Conservation (phyloP, 2,113 vertebrate genomes). For the Melospiza melodia region DNA sequence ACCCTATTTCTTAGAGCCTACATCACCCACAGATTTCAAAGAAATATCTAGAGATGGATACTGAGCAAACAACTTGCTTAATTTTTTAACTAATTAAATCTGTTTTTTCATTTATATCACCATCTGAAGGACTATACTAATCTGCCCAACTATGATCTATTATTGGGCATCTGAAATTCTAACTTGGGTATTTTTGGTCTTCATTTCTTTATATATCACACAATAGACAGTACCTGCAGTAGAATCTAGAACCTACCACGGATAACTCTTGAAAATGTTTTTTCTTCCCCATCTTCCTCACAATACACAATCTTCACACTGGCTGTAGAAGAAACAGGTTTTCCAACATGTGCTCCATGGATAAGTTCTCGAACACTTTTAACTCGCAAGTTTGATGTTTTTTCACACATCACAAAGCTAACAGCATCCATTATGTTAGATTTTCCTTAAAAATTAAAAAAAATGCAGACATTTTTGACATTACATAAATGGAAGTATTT, state of each 20-base stretch:
- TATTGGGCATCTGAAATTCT: not conserved
- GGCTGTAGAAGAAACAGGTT: slow-evolving; percentile 78
- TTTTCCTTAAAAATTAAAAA: slow-evolving; percentile 77
- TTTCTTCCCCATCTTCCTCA: slow-evolving; percentile 78
- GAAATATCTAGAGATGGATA: not conserved
- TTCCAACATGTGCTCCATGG: slow-evolving; percentile 89
- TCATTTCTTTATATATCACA: not conserved
- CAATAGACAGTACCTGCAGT: not conserved
- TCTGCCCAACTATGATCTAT: not conserved
- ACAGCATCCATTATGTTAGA: slow-evolving; percentile 97
- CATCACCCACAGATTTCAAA: not conserved
- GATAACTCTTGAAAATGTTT: slow-evolving; percentile 83
- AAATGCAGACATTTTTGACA: not conserved
- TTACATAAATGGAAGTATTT: not conserved
- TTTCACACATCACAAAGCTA: slow-evolving; percentile 91
- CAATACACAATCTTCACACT: slow-evolving; percentile 82
- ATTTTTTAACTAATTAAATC: not conserved
- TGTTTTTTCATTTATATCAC: not conserved
- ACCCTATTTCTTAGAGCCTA: not conserved
- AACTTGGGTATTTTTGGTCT: not conserved
- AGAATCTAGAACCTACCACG: slow-evolving; percentile 68
- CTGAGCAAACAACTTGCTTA: not conserved
- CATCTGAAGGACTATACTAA: not conserved
- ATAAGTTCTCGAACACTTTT: slow-evolving; percentile 85
- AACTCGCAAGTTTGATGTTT: slow-evolving; percentile 81